A percentile compares a stretch with the other conserved stretches of the same genome.
Evolutionary conservation across 1,140 invertebrate species (phyloP).

Genomic region (Anastrepha ludens): DNA sequence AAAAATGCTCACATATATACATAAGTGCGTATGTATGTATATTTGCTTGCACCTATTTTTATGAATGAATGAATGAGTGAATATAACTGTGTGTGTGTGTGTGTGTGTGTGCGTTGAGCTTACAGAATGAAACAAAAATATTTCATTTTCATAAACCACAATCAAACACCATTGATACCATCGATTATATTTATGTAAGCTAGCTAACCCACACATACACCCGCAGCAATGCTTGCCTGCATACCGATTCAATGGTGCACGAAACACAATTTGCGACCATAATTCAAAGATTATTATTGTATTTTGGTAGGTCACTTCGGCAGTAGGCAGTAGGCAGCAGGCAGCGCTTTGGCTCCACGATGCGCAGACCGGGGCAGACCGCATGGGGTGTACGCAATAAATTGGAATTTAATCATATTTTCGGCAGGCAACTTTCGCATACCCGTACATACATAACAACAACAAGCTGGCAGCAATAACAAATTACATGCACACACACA

Average conservation of each 20-base stretch:
- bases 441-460: neutral
- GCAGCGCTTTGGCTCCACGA: too few species aligned
- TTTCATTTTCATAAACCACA: constrained; percentile 30
- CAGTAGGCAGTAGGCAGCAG: neutral
- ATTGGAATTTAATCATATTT: constrained; percentile 49
- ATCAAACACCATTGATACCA: constrained; percentile 44
- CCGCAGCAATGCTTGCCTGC: neutral
- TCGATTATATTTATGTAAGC: constrained; percentile 6
- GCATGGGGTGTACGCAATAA: constrained; percentile 44
- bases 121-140: neutral
- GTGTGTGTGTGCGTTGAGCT: neutral
- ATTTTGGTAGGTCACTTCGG: neutral
- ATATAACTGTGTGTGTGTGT: neutral
- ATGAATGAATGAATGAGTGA: neutral
- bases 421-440: neutral
- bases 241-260: neutral
- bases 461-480: neutral
- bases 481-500: neutral
- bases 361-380: neutral
- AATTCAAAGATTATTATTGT: constrained; percentile 39
- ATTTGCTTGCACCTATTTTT: neutral
- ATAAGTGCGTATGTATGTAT: neutral
- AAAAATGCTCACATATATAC: neutral
- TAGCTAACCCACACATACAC: neutral
- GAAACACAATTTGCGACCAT: constrained; percentile 36